Conservation (phyloP, 1,140 invertebrate species). For the Physella acuta region DNA sequence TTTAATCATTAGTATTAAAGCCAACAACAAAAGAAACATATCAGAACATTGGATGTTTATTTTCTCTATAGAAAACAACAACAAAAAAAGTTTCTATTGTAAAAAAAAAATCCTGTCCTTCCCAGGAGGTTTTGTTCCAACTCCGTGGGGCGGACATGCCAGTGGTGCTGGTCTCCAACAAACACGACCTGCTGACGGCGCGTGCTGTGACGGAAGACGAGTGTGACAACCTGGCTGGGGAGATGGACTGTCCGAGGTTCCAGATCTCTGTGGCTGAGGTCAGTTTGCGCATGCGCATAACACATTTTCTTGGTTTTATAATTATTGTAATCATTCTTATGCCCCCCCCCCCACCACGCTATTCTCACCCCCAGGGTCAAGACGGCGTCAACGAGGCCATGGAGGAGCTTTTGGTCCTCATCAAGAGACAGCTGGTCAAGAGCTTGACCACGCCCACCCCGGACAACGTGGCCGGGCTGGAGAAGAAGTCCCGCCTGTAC, state of each 20-base stretch:
- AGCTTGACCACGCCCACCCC: constrained; percentile 25
- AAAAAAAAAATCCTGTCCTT: no score
- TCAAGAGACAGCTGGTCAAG: constrained; percentile 48
- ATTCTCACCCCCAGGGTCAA: constrained; percentile 25
- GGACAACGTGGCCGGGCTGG: constrained; percentile 25
- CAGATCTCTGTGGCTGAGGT: constrained; percentile 50
- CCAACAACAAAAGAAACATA: no score
- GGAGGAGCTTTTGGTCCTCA: constrained; percentile 47
- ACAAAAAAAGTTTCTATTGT: no score
- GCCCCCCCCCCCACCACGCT: background rate
- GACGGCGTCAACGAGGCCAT: constrained; percentile 45
- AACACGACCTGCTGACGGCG: constrained; percentile 45
- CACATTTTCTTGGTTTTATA: no score
- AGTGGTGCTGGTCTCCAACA: constrained; percentile 45
- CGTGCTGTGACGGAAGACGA: constrained; percentile 39
- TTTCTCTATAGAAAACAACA: no score
- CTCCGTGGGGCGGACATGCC: constrained; percentile 33
- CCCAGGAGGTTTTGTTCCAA: constrained; percentile 22
- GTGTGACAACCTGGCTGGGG: constrained; percentile 34
- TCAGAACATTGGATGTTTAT: no score
- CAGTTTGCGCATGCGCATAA: no score
- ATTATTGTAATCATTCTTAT: background rate
- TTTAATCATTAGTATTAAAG: no score
- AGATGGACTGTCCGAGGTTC: constrained; percentile 48
- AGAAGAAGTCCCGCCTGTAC: constrained; percentile 46